These are phyloP conservation scores for Hymenochirus boettgeri DNA, from an alignment of 2,113 vertebrate species.

Conservation along the genomic window DNA sequence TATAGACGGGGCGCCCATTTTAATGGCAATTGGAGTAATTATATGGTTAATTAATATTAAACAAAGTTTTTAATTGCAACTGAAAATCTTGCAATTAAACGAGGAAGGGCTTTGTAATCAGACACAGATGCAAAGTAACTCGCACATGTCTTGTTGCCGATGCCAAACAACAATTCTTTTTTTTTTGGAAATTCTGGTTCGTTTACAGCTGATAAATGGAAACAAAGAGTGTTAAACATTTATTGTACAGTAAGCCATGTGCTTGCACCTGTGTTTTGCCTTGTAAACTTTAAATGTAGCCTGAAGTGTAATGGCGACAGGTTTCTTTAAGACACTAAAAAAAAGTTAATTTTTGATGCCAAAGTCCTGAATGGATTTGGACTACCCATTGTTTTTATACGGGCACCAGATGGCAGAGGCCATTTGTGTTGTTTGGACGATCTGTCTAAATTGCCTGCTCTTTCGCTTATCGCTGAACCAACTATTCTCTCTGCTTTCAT, in stretches of 20 bases:
- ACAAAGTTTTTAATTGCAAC: conserved; percentile 42
- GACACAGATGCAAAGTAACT: conserved; percentile 40
- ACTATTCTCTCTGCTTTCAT: conserved; percentile 67
- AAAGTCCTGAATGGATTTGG: conserved; percentile 68
- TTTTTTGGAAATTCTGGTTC: too few species aligned
- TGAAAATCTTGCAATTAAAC: conserved; percentile 42
- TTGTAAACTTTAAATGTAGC: conserved; percentile 27
- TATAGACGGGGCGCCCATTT: conserved; percentile 24
- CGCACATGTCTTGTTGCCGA: conserved; percentile 33
- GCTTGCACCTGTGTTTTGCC: not conserved
- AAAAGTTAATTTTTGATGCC: conserved; percentile 62
- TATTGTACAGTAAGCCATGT: not conserved
- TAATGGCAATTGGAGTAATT: conserved; percentile 39
- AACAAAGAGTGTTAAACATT: too few species aligned
- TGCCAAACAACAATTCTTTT: conserved; percentile 25
- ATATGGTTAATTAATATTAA: conserved; percentile 39
- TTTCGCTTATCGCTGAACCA: conserved; percentile 69
- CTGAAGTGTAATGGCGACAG: conserved; percentile 19
- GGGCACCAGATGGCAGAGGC: conserved; percentile 69
- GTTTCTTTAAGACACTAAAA: conserved; percentile 50
- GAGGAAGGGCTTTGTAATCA: conserved; percentile 38
- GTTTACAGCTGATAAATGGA: too few species aligned
- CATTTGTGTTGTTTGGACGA: conserved; percentile 72
- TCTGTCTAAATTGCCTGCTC: conserved; percentile 70
- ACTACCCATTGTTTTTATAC: conserved; percentile 62